Conservation (phyloP, 2,797 vertebrate species). For the Vultur gryphus region DNA sequence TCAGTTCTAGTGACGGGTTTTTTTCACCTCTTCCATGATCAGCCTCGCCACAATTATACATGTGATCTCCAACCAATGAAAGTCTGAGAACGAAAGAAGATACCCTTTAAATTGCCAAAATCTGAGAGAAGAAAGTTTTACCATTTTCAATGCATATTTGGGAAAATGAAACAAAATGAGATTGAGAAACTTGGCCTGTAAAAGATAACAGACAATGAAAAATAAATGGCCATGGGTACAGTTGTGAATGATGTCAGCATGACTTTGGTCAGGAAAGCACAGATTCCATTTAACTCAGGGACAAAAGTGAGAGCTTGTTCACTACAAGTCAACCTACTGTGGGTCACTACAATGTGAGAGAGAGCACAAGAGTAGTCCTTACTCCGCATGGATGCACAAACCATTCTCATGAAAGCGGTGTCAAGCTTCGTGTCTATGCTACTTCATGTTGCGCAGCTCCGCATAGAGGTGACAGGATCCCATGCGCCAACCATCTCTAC, state of each 20-base stretch:
- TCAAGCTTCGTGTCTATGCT: accelerated
- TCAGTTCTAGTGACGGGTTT: not conserved
- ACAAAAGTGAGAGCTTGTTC: not conserved
- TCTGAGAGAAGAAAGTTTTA: not conserved
- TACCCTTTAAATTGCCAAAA: not conserved
- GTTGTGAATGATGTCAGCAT: not conserved
- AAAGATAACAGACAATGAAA: not conserved
- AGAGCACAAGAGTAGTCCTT: not conserved
- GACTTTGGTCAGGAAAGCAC: not conserved
- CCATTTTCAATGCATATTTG: not conserved
- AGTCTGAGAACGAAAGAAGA: not conserved
- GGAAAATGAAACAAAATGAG: not conserved
- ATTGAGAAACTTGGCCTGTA: not conserved
- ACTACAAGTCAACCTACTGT: not conserved
- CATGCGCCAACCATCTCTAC: not conserved
- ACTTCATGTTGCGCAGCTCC: not conserved
- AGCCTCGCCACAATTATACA: not conserved
- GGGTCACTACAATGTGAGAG: not conserved
- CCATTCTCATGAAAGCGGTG: accelerated
- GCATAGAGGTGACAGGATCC: not conserved
- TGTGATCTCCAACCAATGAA: not conserved
- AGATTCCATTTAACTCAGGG: not conserved
- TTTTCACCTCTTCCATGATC: not conserved
- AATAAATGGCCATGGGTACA: not conserved
- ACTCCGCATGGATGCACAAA: not conserved